Evolutionary conservation across 1,140 invertebrate species (phyloP).

Genomic region (Leptonema lineaticorne): DNA sequence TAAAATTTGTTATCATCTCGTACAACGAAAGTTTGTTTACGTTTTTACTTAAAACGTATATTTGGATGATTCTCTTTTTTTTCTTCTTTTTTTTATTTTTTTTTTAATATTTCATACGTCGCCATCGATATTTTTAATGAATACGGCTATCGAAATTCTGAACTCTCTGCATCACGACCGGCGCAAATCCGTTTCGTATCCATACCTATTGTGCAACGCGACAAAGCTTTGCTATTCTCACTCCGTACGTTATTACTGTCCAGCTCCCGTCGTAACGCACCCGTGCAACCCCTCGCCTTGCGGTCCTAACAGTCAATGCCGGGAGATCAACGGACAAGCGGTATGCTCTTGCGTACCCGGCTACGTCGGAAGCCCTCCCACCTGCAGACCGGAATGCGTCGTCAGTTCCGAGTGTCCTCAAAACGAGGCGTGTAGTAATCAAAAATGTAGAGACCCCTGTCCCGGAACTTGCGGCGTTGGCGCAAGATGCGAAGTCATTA

Average conservation of each 20-base stretch:
- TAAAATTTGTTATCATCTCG: no score
- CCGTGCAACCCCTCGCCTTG: constrained; percentile 63
- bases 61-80: no score
- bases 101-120: no score
- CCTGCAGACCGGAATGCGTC: constrained; percentile 68
- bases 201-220: no score
- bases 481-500: constrained; percentile 64
- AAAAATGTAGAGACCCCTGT: constrained; percentile 70
- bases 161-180: no score
- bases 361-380: constrained; percentile 64
- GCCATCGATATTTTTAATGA: no score
- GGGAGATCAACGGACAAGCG: constrained; percentile 61
- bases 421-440: constrained; percentile 62
- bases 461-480: constrained; percentile 67
- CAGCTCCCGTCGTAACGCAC: constrained; percentile 45
- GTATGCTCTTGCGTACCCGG: constrained; percentile 63
- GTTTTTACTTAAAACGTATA: no score
- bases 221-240: no score
- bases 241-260: constrained; percentile 37
- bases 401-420: constrained; percentile 65
- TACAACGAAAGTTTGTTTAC: no score
- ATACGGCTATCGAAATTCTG: no score
- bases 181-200: no score
- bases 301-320: constrained; percentile 62
- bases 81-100: no score